Conservation (phyloP, 2,797 vertebrate species). For the Pachyuromys duprasi region DNA sequence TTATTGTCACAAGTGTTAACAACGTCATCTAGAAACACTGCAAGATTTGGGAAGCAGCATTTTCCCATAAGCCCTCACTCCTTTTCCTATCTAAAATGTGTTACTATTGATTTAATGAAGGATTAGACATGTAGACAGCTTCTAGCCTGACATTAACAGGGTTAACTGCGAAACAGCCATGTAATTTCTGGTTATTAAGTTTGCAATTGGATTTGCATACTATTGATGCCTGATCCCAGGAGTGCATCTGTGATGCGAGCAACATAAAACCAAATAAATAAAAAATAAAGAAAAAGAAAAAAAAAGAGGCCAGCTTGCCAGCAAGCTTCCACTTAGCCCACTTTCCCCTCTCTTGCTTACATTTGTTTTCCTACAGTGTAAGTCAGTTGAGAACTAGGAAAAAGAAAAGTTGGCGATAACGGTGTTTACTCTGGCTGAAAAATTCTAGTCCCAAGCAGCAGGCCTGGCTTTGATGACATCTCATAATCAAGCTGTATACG, state of each 20-base stretch:
- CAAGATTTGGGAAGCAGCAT: background rate
- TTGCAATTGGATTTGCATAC: slow-evolving; percentile 85
- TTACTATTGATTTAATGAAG: slow-evolving; percentile 78
- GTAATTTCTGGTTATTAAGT: slow-evolving; percentile 83
- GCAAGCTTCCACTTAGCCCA: slow-evolving; percentile 80
- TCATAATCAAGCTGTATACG: slow-evolving; percentile 84
- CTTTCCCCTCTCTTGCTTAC: slow-evolving; percentile 80
- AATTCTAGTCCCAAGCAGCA: slow-evolving; percentile 83
- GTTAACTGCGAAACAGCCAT: slow-evolving; percentile 76
- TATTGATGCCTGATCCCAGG: slow-evolving; percentile 76
- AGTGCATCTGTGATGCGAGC: slow-evolving; percentile 77
- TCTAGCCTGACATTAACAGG: slow-evolving; percentile 76
- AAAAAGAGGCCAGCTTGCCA: slow-evolving; percentile 69
- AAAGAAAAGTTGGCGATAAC: slow-evolving; percentile 82
- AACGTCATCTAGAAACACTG: background rate
- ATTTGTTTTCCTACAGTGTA: slow-evolving; percentile 81
- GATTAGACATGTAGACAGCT: slow-evolving; percentile 81
- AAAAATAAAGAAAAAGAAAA: background rate
- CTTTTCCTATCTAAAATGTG: slow-evolving; percentile 68
- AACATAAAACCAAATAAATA: slow-evolving; percentile 77
- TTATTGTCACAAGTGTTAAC: background rate
- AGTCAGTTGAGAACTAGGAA: slow-evolving; percentile 83
- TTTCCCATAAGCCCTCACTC: background rate
- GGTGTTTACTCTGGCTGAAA: slow-evolving; percentile 82
- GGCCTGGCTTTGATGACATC: slow-evolving; percentile 86